Percentiles rank a stretch among this genome's conserved stretches.
phyloP scores from a whole-genome alignment of 2,888 invertebrate species.

The Pinctada fucata region DNA sequence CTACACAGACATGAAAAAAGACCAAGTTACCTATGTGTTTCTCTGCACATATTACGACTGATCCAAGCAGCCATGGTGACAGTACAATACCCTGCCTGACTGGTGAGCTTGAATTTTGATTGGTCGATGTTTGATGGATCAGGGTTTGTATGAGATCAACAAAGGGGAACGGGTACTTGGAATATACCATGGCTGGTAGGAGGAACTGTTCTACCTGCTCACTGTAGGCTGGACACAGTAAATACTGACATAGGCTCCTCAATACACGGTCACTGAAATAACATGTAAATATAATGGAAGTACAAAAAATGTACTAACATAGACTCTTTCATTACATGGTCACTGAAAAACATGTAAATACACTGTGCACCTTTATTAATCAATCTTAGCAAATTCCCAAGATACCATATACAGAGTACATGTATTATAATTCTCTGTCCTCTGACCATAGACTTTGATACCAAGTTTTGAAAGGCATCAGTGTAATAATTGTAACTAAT shows the following conservation, averaged over 20 bases:
- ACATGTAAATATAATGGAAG: background rate
- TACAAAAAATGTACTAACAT: too few relatives aligned
- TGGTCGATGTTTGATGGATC: conserved; percentile 51
- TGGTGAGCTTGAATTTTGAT: conserved; percentile 58
- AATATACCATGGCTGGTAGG: conserved; percentile 73
- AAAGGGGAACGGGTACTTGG: conserved; percentile 72
- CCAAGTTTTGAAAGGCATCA: too few relatives aligned
- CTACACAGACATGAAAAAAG: background rate
- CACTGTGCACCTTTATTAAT: too few relatives aligned
- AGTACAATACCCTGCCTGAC: conserved; percentile 76
- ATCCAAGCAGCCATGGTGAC: conserved; percentile 84
- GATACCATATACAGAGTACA: too few relatives aligned
- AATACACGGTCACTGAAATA: conserved; percentile 58
- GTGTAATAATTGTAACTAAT: too few relatives aligned
- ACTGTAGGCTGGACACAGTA: conserved; percentile 71
- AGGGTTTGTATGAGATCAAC: conserved; percentile 71
- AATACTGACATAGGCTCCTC: conserved; percentile 57
- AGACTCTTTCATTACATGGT: too few relatives aligned
- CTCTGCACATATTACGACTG: conserved; percentile 84
- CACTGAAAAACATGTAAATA: too few relatives aligned
- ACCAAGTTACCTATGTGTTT: conserved; percentile 81
- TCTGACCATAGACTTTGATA: too few relatives aligned
- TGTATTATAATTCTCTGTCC: too few relatives aligned
- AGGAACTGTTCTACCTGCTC: conserved; percentile 74
- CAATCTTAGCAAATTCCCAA: too few relatives aligned